These are phyloP conservation scores for Homarus americanus DNA, from an alignment of 1,140 invertebrate species.

Conservation along the genomic window DNA sequence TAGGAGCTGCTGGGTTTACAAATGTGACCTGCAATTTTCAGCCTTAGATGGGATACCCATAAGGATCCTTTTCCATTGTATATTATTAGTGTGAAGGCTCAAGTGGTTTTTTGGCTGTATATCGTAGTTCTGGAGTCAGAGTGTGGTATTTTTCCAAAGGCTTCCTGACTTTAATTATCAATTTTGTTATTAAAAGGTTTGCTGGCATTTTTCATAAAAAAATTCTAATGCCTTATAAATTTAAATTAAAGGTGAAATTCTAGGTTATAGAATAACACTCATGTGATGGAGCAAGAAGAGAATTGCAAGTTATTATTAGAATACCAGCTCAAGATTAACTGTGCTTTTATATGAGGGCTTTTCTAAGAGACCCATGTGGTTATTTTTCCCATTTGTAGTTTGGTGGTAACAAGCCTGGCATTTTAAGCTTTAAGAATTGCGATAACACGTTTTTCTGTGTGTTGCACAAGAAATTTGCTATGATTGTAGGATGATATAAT, in stretches of 20 bases:
- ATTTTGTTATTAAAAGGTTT: neutral
- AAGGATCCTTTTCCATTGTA: constrained; percentile 60
- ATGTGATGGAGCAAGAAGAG: neutral
- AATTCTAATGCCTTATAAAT: neutral
- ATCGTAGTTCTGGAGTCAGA: constrained; percentile 28
- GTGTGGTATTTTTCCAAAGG: constrained; percentile 57
- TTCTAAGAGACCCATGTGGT: neutral
- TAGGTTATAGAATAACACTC: neutral
- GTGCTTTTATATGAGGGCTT: neutral
- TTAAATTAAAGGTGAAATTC: neutral
- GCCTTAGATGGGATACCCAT: constrained; percentile 67
- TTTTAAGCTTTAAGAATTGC: neutral
- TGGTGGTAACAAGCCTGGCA: neutral
- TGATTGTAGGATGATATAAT: neutral
- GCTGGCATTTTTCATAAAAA: neutral
- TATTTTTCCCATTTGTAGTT: neutral
- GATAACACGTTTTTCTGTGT: neutral
- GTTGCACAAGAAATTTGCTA: neutral
- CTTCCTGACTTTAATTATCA: constrained; percentile 59
- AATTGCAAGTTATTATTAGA: constrained; percentile 9
- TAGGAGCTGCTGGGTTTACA: constrained; percentile 64
- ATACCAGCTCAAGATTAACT: neutral
- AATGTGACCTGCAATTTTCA: constrained; percentile 71
- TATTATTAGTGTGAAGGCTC: constrained; percentile 36
- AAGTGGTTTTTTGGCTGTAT: constrained; percentile 22